These are phyloP conservation scores for Hirudo medicinalis DNA, from an alignment of 1,140 invertebrate species.

Conservation along the genomic window DNA sequence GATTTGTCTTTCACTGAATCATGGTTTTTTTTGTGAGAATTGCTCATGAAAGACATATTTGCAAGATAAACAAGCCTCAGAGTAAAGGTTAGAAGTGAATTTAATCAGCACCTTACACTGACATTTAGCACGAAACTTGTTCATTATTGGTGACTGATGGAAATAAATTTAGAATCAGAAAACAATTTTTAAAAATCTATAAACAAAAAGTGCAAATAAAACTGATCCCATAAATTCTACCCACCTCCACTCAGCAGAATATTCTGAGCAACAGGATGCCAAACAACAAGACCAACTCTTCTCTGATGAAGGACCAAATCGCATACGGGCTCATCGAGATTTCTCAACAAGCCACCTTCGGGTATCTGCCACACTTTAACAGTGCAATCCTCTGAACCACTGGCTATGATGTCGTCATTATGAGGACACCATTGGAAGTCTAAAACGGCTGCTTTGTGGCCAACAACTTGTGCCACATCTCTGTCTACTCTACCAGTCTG, in stretches of 20 bases:
- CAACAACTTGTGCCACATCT: constrained; percentile 84
- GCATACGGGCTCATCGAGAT: constrained; percentile 82
- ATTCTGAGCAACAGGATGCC: constrained; percentile 41
- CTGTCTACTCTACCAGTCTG: constrained; percentile 84
- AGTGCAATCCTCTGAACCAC: constrained; percentile 92
- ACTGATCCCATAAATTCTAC: constrained; percentile 36
- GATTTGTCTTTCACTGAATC: no score
- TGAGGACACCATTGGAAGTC: constrained; percentile 98
- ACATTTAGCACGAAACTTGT: no score
- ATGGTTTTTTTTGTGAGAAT: no score
- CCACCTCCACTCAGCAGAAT: constrained; percentile 38
- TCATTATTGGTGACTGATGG: no score
- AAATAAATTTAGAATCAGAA: no score
- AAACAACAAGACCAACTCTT: constrained; percentile 36
- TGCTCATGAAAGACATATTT: no score
- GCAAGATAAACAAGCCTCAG: no score
- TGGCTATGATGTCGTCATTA: constrained; percentile 95
- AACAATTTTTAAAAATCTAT: no score
- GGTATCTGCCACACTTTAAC: constrained; percentile 98
- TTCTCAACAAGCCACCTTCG: constrained; percentile 66
- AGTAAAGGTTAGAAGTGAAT: no score
- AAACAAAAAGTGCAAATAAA: no score
- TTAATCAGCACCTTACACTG: no score
- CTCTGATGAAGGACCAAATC: constrained; percentile 49
- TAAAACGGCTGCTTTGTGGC: constrained; percentile 92